Percentiles rank a stretch among this genome's conserved stretches.
Conservation (phyloP, 2,888 invertebrate genomes). For the Brenthis ino region DNA sequence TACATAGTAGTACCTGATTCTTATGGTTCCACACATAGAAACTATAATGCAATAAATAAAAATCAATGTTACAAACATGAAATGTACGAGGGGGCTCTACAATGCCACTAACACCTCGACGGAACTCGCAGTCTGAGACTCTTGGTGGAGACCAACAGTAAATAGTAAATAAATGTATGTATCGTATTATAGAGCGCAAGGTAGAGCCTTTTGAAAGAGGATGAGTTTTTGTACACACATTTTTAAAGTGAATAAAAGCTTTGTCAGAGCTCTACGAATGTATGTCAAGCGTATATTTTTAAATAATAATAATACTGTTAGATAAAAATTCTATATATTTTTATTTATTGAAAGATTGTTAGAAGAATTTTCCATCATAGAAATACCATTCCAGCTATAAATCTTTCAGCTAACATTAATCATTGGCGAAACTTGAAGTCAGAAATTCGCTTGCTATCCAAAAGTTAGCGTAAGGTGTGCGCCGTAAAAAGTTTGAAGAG, state of each 20-base stretch:
- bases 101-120: constrained; percentile 34
- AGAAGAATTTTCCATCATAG: constrained; percentile 9
- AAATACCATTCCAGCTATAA: constrained; percentile 14
- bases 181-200: background rate
- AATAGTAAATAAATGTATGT: background rate
- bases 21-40: constrained; percentile 14
- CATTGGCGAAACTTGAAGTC: constrained; percentile 53
- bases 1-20: constrained; percentile 8
- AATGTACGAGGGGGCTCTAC: constrained; percentile 45
- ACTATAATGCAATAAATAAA: constrained; percentile 19
- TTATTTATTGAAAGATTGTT: constrained; percentile 6
- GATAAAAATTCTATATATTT: background rate
- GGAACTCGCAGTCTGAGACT: constrained; percentile 26
- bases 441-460: constrained; percentile 26
- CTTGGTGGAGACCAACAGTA: constrained; percentile 1
- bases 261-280: background rate
- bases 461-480: constrained; percentile 13
- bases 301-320: no score
- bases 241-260: background rate
- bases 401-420: constrained; percentile 52
- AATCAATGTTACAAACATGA: constrained; percentile 39
- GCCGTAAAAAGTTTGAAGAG: background rate
- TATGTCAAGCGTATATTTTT: background rate
- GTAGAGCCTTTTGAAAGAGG: constrained; percentile 6
- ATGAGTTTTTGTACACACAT: constrained; percentile 3